These are phyloP conservation scores for Balanococcus diminutus DNA, from an alignment of 2,888 invertebrate genomes.

Conservation along the genomic window DNA sequence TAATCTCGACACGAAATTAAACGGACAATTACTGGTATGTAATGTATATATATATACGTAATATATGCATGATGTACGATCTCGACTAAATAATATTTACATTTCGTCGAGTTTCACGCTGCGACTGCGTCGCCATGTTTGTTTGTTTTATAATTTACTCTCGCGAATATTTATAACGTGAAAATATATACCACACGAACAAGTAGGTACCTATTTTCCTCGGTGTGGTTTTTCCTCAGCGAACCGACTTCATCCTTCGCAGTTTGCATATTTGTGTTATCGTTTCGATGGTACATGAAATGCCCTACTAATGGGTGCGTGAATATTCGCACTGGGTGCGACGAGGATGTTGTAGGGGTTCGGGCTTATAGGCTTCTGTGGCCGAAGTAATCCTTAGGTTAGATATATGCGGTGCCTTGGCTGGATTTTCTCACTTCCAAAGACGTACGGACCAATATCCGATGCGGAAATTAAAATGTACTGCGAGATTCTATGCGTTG, in stretches of 20 bases:
- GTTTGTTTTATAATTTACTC: neutral
- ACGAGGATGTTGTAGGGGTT: neutral
- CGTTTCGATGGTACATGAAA: neutral
- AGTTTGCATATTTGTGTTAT: neutral
- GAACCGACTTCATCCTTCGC: neutral
- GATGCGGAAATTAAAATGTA: neutral
- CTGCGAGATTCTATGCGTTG: neutral
- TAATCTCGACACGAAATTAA: conserved; percentile 18
- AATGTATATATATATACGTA: neutral
- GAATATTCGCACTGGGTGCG: neutral
- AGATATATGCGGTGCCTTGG: neutral
- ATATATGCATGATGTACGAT: neutral
- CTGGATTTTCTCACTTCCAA: neutral
- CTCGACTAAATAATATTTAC: neutral
- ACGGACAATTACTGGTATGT: neutral
- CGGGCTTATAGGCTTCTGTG: too few relatives aligned
- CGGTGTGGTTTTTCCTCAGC: neutral
- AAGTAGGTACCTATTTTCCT: too few relatives aligned
- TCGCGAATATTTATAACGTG: neutral
- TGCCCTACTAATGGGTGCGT: neutral
- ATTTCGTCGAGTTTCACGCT: neutral
- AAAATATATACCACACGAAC: too few relatives aligned
- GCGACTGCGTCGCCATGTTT: neutral
- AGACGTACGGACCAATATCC: neutral
- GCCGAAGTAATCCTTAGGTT: neutral